Evolutionary conservation across 2,113 vertebrate genomes (phyloP), one percentile per base, ranked within the genome.

Genomic region (Leucosticte australis): DNA sequence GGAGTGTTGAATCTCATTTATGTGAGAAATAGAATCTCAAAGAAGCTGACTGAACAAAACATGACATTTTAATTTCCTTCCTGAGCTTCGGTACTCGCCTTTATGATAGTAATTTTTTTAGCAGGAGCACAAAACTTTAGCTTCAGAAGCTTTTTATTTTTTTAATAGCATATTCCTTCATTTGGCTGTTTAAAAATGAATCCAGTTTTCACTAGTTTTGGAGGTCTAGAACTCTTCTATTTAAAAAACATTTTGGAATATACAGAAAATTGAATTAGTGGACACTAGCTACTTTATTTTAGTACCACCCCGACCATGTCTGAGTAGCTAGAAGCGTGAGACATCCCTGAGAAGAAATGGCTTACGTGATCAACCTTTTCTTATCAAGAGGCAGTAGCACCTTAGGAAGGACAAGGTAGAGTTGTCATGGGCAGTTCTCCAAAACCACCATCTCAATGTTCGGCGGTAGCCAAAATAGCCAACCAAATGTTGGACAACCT

Each of bases 21-120:
- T 27, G 50, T 49, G 30, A 33, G 56, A 59, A 92, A 94, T 50
- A 93, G 52, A 79, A 33, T 56, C 20, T 56, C 46, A 56, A 63
- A 83, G 57, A 83, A 85, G n/a, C 31, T 91, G 52, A 80, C 52
- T 73, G 55, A 90, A 85, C 62, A 88, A 90, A 96, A 83, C 27
- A 52, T 50, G 52, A 79, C 27, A 79, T 83, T 94, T 85, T 59
- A 56, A 90, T 87, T 93, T 95, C 46, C 19, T 80, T 80, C 49
- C 64, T 90, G 30, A 92, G 57, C 49, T 69, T 22, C 42, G 86
- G 44, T 69, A 28, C 9, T 88, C 4, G 3, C 9, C 31, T 59
- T 74, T n/a, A 67, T 56, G 28, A 60, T 63, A 46, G 55, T 52
- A 4, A 53, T 82, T 92, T 75, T 70, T 53, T 39, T 63, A 59